phyloP scores from a whole-genome alignment of 2,797 vertebrate species.

The Sebastes cheni region DNA sequence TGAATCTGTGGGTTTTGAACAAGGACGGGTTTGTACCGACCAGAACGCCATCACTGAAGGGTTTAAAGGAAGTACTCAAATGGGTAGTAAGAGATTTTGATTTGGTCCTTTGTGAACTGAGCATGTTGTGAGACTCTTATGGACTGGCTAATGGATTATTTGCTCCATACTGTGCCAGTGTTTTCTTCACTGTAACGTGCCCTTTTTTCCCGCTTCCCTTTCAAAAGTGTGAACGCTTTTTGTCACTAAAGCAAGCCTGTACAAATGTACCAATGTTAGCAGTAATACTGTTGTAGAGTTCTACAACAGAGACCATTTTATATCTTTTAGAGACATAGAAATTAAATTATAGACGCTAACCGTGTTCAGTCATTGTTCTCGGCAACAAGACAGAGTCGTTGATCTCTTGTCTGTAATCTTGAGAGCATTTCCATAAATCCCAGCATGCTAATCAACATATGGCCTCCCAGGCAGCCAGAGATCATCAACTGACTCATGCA shows the following conservation, averaged over 20 bases:
- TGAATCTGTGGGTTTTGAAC: not conserved
- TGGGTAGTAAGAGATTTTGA: not conserved
- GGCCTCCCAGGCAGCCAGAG: constrained; percentile 31
- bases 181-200: not conserved
- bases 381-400: not conserved
- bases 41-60: not conserved
- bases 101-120: not conserved
- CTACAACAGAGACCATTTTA: not conserved
- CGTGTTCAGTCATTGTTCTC: not conserved
- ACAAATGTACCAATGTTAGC: not conserved
- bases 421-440: constrained; percentile 23
- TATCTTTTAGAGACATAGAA: not conserved
- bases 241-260: not conserved
- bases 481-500: constrained; percentile 44
- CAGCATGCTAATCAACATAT: constrained; percentile 41
- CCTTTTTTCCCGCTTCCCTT: not conserved
- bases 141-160: not conserved
- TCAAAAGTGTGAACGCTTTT: not conserved
- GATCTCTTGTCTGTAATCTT: not conserved
- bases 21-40: not conserved
- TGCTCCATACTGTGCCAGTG: not conserved
- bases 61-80: not conserved
- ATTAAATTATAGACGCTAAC: too few species aligned
- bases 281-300: not conserved
- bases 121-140: not conserved